Evolutionary conservation across 2,888 invertebrate genomes (phyloP), one percentile per base, ranked within the genome.

Genomic region (Cryptocephalus moraei): DNA sequence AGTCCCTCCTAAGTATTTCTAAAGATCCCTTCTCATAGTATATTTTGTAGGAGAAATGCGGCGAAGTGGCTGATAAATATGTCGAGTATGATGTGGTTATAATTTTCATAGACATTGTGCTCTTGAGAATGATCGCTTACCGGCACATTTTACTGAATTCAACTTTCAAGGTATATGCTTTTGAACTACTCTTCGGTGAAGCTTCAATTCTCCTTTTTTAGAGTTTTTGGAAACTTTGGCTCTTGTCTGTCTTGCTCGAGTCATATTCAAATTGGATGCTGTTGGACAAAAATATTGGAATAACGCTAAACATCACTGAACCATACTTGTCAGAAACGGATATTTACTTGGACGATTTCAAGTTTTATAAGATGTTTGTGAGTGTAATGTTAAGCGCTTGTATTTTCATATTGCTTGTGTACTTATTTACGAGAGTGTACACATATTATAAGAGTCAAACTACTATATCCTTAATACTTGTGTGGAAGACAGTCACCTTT

Each of bases 11-110:
- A 33, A 33, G 46, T 11, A 43, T 46, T 39, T 52, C 13, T 44
- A 31, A 22, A 36, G 11, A 39, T 36, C 11, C 9, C n/a, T 12
- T 8, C 2, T 40, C 11, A 42, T 33, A 36, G 48, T 33, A 40
- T 46, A 45, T 48, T 45, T 65, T 71, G 64, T 60, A 93, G 93
- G 78, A 76, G 9, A 75, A 76, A 52, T 94, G 94, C 64, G 79
- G 80, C 42, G 73, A 79, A 40, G 68, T 84, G 10, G 88, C 89
- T 1, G 94, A 94, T 67, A 91, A 91, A 66, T 94, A 93, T 64
- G 82, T 93, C 49, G 93, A 94, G 70, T 91, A 87, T 68, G 94
- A 94, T 63, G 78, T 83, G n/a, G 84, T 89, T 1, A 85, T 93
- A 54, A 82, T 91, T 0, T 78, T 90, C 61, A 84, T 94, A 50